Evolutionary conservation across 2,113 vertebrate species (phyloP).

Genomic region (Pedetes capensis): DNA sequence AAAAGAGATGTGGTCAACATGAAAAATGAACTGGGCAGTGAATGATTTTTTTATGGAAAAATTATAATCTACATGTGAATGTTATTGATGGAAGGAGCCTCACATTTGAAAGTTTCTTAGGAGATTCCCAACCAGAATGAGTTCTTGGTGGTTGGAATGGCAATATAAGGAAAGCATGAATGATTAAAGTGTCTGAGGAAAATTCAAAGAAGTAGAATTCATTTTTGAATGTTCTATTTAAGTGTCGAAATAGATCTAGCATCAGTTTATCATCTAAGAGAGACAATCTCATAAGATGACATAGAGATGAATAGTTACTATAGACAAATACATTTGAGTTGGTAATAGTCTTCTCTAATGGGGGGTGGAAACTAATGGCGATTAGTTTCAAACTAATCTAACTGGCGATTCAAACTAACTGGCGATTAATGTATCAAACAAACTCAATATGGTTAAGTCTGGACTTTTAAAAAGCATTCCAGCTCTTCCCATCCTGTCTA

Average conservation of each 20-base stretch:
- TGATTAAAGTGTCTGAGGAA: neutral
- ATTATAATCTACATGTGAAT: neutral
- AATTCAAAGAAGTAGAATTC: neutral
- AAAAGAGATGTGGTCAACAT: neutral
- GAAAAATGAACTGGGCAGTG: neutral
- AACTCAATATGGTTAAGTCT: neutral
- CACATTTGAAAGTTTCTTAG: neutral
- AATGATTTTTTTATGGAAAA: neutral
- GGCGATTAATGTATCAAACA: neutral
- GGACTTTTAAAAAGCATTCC: neutral
- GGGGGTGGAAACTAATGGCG: neutral
- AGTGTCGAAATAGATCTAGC: neutral
- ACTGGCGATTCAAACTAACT: too few species aligned
- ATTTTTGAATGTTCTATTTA: neutral
- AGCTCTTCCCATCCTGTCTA: neutral
- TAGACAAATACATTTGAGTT: neutral
- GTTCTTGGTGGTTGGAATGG: neutral
- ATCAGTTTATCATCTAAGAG: neutral
- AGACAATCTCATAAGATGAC: neutral
- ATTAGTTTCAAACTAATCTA: too few species aligned
- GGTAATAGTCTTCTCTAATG: neutral
- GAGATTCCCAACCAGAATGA: neutral
- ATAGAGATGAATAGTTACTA: too few species aligned
- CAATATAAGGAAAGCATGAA: neutral
- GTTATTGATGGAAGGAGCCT: neutral